Percentiles rank a stretch among this genome's conserved stretches.
Conservation (phyloP, 2,797 vertebrate species). For the Coregonus suidteri region DNA sequence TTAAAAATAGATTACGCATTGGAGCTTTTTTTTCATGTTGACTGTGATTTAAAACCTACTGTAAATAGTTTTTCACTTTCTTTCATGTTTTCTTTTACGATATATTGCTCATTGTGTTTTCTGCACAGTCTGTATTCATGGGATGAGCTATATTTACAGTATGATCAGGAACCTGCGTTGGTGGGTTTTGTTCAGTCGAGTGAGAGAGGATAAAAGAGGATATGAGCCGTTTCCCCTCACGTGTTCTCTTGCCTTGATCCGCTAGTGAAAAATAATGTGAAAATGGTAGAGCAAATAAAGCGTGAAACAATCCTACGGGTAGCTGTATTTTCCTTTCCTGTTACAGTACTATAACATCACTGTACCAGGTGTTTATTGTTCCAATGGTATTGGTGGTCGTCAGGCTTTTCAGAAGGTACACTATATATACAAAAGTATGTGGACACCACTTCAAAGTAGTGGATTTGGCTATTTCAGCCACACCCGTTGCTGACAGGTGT, state of each 20-base stretch:
- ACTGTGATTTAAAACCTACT: neutral
- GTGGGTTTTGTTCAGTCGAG: too few relatives aligned
- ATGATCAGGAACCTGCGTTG: neutral
- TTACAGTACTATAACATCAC: conserved; percentile 32
- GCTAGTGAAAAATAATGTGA: conserved; percentile 39
- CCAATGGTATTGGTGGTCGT: conserved; percentile 39
- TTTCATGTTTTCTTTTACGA: neutral
- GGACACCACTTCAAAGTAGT: too few relatives aligned
- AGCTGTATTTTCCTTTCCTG: conserved; percentile 45
- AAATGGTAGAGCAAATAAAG: conserved; percentile 40
- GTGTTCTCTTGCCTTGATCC: conserved; percentile 26
- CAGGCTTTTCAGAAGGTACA: conserved; percentile 37
- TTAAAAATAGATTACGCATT: too few relatives aligned
- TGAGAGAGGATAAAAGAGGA: too few relatives aligned
- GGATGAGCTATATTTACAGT: neutral
- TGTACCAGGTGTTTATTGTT: conserved; percentile 51
- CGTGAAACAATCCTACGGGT: conserved; percentile 31
- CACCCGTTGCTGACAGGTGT: too few relatives aligned
- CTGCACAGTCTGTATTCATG: too few relatives aligned
- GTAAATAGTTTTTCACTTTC: too few relatives aligned
- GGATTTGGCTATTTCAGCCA: too few relatives aligned
- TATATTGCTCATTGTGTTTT: neutral
- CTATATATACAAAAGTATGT: neutral
- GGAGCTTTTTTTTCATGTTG: neutral
- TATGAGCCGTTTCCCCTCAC: neutral